phyloP scores from a whole-genome alignment of 2,888 invertebrate genomes.

The Hemistola chrysoprasaria region DNA sequence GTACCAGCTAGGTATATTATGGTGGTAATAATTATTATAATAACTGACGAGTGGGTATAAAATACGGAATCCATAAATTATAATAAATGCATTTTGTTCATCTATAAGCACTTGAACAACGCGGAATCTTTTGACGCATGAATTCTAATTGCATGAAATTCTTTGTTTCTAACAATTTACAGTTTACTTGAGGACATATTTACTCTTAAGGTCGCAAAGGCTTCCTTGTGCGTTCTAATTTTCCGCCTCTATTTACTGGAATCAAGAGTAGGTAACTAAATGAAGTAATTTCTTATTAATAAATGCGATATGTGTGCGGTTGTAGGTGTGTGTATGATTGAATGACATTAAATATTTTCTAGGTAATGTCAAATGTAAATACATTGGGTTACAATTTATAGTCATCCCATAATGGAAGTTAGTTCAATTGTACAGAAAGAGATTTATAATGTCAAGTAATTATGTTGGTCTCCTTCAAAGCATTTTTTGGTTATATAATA shows the following conservation, averaged over 20 bases:
- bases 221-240: constrained; percentile 43
- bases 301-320: neutral
- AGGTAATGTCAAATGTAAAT: too few relatives aligned
- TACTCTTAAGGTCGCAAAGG: constrained; percentile 33
- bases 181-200: constrained; percentile 18
- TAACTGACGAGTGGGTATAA: neutral
- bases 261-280: constrained; percentile 30
- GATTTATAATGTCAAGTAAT: too few relatives aligned
- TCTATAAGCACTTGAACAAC: constrained; percentile 28
- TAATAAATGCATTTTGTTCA: constrained; percentile 23
- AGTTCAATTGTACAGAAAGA: too few relatives aligned
- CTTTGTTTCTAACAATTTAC: constrained; percentile 25
- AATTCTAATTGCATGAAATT: constrained; percentile 35
- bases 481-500: too few relatives aligned
- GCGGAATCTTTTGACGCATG: constrained; percentile 36
- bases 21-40: too few relatives aligned
- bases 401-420: too few relatives aligned
- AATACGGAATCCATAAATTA: constrained; percentile 19
- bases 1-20: too few relatives aligned
- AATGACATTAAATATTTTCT: neutral
- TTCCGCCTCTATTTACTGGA: constrained; percentile 34
- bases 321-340: too few relatives aligned
- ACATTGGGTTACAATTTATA: too few relatives aligned
- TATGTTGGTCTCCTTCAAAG: too few relatives aligned
- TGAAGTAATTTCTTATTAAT: constrained; percentile 9